Evolutionary conservation across 2,113 vertebrate genomes (phyloP).

Genomic region (Ancistrus triradiatus): DNA sequence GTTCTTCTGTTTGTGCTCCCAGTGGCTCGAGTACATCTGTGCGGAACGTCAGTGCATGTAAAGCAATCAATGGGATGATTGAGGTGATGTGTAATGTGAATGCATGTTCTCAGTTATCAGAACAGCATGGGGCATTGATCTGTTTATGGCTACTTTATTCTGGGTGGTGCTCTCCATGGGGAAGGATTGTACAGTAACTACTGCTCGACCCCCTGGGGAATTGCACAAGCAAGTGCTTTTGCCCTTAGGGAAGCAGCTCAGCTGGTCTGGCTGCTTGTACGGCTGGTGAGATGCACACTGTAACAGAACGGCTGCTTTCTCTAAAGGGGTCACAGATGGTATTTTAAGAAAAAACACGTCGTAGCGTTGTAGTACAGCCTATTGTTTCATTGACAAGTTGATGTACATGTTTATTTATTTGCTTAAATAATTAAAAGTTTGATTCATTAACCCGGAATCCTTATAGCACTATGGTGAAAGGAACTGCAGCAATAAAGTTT

Average conservation of each 20-base stretch:
- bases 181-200: slow-evolving; percentile 44
- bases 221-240: slow-evolving; percentile 28
- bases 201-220: slow-evolving; percentile 34
- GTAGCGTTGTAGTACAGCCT: slow-evolving; percentile 27
- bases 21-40: too few species aligned
- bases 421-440: slow-evolving; percentile 13
- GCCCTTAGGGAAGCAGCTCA: slow-evolving; percentile 19
- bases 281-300: slow-evolving; percentile 22
- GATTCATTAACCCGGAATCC: slow-evolving; percentile 17
- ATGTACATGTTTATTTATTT: slow-evolving; percentile 20
- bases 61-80: slow-evolving; percentile 45
- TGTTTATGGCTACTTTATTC: slow-evolving; percentile 46
- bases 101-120: slow-evolving; percentile 59
- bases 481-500: too few species aligned
- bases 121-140: slow-evolving; percentile 56
- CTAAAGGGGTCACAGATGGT: slow-evolving; percentile 34
- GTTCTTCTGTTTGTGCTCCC: too few species aligned
- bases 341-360: slow-evolving; percentile 9
- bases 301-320: slow-evolving; percentile 34
- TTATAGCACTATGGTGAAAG: too few species aligned
- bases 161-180: slow-evolving; percentile 22
- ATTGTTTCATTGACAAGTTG: slow-evolving; percentile 25
- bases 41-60: slow-evolving; percentile 7
- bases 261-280: slow-evolving; percentile 30
- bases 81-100: slow-evolving; percentile 53